Evolutionary conservation across 2,888 invertebrate species (phyloP).

Genomic region (Drosophila nigritarsus): DNA sequence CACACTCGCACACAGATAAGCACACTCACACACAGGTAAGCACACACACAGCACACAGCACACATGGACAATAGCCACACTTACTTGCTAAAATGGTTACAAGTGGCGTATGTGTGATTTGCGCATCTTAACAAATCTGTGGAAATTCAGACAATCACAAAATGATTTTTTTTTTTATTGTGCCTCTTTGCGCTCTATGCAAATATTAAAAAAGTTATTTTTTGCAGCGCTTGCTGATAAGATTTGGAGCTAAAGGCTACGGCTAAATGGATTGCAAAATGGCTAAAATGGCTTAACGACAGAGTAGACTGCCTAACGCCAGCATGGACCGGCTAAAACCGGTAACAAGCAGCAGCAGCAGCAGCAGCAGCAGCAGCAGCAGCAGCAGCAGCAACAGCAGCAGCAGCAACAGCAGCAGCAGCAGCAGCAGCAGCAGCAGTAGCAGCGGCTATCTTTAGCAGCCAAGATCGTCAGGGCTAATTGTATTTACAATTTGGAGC

Average conservation of each 20-base stretch:
- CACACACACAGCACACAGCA: slow-evolving; percentile 1
- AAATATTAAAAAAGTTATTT: slow-evolving; percentile 65
- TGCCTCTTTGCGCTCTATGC: slow-evolving; percentile 16
- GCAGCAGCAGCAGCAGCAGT: not conserved
- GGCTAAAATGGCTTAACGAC: slow-evolving; percentile 18
- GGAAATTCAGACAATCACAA: slow-evolving; percentile 52
- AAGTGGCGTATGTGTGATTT: slow-evolving; percentile 70
- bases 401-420: not conserved
- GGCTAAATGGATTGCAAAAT: slow-evolving; percentile 28
- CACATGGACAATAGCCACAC: not conserved
- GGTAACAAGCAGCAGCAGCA: slow-evolving; percentile 36
- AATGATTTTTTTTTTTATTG: slow-evolving; percentile 11
- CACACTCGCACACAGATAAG: not conserved
- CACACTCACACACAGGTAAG: not conserved
- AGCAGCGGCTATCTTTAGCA: slow-evolving; percentile 17
- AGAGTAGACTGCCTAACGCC: slow-evolving; percentile 65
- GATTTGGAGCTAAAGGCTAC: slow-evolving; percentile 38
- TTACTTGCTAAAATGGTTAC: slow-evolving; percentile 67
- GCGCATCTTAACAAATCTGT: slow-evolving; percentile 70
- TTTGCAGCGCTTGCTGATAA: slow-evolving; percentile 57
- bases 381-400: not conserved
- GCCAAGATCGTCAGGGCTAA: slow-evolving; percentile 16
- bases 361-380: not conserved
- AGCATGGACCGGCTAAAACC: slow-evolving; percentile 60
- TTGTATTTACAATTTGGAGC: slow-evolving; percentile 23